A percentile compares a stretch with the other conserved stretches of the same genome.
These are phyloP conservation scores for Caenorhabditis remanei DNA, from an alignment of 1,140 invertebrate species.

Conservation along the genomic window DNA sequence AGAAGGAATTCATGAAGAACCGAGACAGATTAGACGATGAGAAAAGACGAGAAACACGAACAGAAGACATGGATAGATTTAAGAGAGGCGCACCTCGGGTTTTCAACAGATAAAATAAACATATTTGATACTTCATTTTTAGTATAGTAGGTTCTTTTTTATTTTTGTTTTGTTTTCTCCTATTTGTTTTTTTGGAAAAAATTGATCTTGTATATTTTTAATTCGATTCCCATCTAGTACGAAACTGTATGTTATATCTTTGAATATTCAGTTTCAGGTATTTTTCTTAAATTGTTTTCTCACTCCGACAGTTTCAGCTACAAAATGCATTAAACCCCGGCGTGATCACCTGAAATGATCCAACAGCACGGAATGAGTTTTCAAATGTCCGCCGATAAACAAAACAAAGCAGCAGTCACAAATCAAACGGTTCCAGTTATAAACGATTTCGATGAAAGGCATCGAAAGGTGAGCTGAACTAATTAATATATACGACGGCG, in stretches of 20 bases:
- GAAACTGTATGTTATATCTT: too few relatives aligned
- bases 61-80: slow-evolving; percentile 61
- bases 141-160: not conserved
- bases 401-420: not conserved
- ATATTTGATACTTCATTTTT: not conserved
- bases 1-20: slow-evolving; percentile 72
- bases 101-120: slow-evolving; percentile 39
- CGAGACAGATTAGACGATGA: slow-evolving; percentile 53
- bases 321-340: not conserved
- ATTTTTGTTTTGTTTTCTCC: not conserved
- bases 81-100: slow-evolving; percentile 60
- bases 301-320: too few relatives aligned
- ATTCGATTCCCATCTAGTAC: too few relatives aligned
- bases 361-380: slow-evolving; percentile 35
- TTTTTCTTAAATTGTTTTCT: too few relatives aligned
- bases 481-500: not conserved
- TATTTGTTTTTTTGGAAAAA: not conserved
- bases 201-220: too few relatives aligned
- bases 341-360: slow-evolving; percentile 5
- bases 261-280: too few relatives aligned
- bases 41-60: slow-evolving; percentile 24
- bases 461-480: slow-evolving; percentile 7
- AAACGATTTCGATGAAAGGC: slow-evolving; percentile 33
- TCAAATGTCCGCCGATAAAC: slow-evolving; percentile 1
- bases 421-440: not conserved